phyloP scores from a whole-genome alignment of 2,888 invertebrate genomes.

The Schizotus pectinicornis region DNA sequence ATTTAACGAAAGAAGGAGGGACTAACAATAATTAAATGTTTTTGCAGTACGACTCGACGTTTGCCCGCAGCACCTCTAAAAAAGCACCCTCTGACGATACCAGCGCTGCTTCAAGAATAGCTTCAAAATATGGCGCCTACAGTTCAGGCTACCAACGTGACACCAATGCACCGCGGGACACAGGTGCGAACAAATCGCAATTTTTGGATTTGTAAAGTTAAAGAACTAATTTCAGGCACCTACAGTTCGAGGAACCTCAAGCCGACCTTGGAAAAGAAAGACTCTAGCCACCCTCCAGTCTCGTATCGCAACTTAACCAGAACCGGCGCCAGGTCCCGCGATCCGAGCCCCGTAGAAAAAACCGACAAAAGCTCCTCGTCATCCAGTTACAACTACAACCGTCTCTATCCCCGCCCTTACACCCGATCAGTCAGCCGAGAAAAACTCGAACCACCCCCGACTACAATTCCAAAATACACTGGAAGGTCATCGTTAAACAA shows the following conservation, averaged over 20 bases:
- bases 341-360: slow-evolving; percentile 62
- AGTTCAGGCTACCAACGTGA: slow-evolving; percentile 47
- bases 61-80: slow-evolving; percentile 43
- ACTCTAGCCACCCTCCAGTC: slow-evolving; percentile 56
- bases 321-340: slow-evolving; percentile 59
- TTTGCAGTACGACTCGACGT: slow-evolving; percentile 52
- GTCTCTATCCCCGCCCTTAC: slow-evolving; percentile 62
- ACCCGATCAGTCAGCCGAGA: slow-evolving; percentile 52
- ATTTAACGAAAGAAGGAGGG: background rate
- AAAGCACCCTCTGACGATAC: slow-evolving; percentile 47
- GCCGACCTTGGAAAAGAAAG: slow-evolving; percentile 52
- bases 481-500: slow-evolving; percentile 46
- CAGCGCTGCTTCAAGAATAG: slow-evolving; percentile 42
- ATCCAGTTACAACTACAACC: slow-evolving; percentile 60
- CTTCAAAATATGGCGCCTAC: slow-evolving; percentile 49
- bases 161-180: slow-evolving; percentile 35
- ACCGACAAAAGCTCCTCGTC: slow-evolving; percentile 59
- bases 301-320: slow-evolving; percentile 58
- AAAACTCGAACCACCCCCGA: slow-evolving; percentile 46
- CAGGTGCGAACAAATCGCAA: slow-evolving; percentile 30
- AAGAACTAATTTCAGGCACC: slow-evolving; percentile 25
- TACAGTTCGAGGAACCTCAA: slow-evolving; percentile 34
- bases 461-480: slow-evolving; percentile 50
- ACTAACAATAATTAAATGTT: background rate
- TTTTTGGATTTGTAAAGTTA: slow-evolving; percentile 7